A percentile compares a stretch with the other conserved stretches of the same genome.
Evolutionary conservation across 2,888 invertebrate species (phyloP).

Genomic region (Amphipoea oculea): DNA sequence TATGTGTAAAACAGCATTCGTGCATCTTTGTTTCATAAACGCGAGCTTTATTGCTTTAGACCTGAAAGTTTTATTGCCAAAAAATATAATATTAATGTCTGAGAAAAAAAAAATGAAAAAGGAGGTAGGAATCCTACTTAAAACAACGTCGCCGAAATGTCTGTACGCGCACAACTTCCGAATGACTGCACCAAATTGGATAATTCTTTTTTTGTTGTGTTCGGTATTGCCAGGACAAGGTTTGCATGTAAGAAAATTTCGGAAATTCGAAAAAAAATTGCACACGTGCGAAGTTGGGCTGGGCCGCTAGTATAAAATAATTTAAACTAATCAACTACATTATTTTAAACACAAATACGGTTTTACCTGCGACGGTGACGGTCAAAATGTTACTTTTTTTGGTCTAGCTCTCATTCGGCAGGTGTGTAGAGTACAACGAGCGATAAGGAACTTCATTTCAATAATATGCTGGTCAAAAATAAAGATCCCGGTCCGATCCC

Average conservation of each 20-base stretch:
- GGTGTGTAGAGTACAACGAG: not conserved
- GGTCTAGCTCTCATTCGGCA: not conserved
- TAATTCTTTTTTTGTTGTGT: too few relatives aligned
- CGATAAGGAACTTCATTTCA: not conserved
- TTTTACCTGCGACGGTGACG: not conserved
- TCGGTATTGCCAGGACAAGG: too few relatives aligned
- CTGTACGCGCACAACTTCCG: too few relatives aligned
- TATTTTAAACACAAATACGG: not conserved
- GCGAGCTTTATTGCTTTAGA: not conserved
- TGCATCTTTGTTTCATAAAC: not conserved
- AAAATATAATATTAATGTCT: not conserved
- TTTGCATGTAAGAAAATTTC: too few relatives aligned
- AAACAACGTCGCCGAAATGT: too few relatives aligned
- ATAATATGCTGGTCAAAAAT: not conserved
- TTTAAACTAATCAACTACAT: too few relatives aligned
- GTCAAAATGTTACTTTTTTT: not conserved
- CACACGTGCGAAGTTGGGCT: too few relatives aligned
- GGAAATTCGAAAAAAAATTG: too few relatives aligned
- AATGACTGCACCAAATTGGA: too few relatives aligned
- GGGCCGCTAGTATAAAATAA: too few relatives aligned
- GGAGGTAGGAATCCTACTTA: not conserved
- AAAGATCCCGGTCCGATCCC: too few relatives aligned
- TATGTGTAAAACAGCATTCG: not conserved
- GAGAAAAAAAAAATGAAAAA: not conserved
- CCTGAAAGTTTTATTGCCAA: not conserved